Base-by-base conservation (phyloP, 2,888 invertebrate species). In the Enchytraeus crypticus region DNA sequence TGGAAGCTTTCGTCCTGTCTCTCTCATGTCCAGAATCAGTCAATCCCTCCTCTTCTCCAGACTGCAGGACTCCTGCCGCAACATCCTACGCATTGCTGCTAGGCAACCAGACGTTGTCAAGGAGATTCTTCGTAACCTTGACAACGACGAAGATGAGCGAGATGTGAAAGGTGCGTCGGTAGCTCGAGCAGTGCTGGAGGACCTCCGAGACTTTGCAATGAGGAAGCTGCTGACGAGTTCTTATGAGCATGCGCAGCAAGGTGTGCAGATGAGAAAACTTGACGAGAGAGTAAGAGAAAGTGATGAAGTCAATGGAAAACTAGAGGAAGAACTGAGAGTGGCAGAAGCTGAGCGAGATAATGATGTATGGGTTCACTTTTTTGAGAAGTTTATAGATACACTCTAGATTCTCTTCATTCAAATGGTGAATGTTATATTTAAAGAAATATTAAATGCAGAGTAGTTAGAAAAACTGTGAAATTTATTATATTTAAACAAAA, bases 151-250 rank as follows among this genome's bases (percentile, higher is more conserved):
- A 38, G 34, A 38, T 27, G 55, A 54, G 5, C 27, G 14, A 5
- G 32, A 32, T 8, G 62, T 61, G 11, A 65, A 69, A 32, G 60
- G 65, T 53, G 60, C 65, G 4, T 60, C 76, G 54, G 64, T 74
- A n/a, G 54, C n/a, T n/a, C n/a, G n/a, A n/a, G n/a, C 29, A 3
- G 66, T 68, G 51, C 63, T 77, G 70, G 68, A 70, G 51, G 76
- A 76, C 61, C 66, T 79, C 49, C 70, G 70, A 57, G 77, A 75
- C 53, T 73, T 79, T 34, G 62, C 78, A 27, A 69, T 76, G 70
- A 70, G 70, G 33, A 74, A 74, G 59, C 64, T 79, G 51, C 70
- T 79, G 60, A 77, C 77, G 26, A 78, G 77, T 2, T 78, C 79
- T 4, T 70, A 73, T 38, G 79, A 79, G 66, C 76, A 78, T 56